Base-by-base conservation (phyloP, 2,113 vertebrate genomes). In the Gymnobelideus leadbeateri region DNA sequence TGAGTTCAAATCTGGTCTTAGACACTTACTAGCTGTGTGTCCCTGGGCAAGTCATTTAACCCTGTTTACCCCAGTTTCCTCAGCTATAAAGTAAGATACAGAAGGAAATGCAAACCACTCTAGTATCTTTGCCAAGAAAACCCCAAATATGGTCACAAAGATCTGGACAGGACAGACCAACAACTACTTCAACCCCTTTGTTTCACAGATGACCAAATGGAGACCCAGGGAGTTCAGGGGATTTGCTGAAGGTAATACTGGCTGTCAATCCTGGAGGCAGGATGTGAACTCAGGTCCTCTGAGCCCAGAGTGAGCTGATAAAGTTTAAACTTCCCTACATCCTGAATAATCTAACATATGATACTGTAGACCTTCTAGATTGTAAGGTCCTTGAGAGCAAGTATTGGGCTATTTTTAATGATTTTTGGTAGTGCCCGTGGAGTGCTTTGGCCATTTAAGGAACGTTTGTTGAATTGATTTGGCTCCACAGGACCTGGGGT, bases 201-300 rank as follows among this genome's bases (percentile, higher is more conserved):
- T 8, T 28, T 92, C 57, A 94, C 91, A 53, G 46, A 57, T 37
- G 51, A 91, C 31, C 47, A 95, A 92, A 68, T 93, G 49, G 89
- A 92, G 93, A 91, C 46, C 89, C 90, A 54, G 77, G 95, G 91
- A 96, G 2, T 23, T 8, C 46, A 52, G 91, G 51, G 6, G 37
- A 89, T 21, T 51, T 92, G 37, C 43, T 8, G 0, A 52, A 92
- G 46, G 91, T 61, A 94, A 89, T 3, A 92, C 23, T 68, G 25
- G 51, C 95, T 51, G 91, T 92, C 46, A 47, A 91, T 37, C 23
- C 47, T 28, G 57, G 0, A 55, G 53, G 93, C 16, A 84, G 47
- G 89, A 91, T 89, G 19, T 49, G 89, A 89, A 54, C 3, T 10
- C n/a, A 0, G 2, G 0, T 3, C 12, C 94, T 91, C 91, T 50